Percentiles rank a stretch among this genome's conserved stretches.
These are phyloP conservation scores for Mimas tiliae DNA, from an alignment of 2,888 invertebrate species.

Conservation along the genomic window DNA sequence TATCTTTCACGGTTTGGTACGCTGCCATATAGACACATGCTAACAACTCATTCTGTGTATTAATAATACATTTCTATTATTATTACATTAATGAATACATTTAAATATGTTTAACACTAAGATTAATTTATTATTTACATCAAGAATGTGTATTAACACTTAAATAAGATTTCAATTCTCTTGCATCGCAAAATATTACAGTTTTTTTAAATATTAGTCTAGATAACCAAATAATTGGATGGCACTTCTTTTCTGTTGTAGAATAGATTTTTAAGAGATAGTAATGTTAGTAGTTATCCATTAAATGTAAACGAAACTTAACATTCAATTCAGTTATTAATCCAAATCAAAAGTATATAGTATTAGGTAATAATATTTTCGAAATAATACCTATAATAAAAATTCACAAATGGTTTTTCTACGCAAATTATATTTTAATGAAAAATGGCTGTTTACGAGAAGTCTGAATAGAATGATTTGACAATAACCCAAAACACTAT, in stretches of 20 bases:
- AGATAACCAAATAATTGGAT: constrained; percentile 72
- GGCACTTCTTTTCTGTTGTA: constrained; percentile 71
- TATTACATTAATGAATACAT: constrained; percentile 37
- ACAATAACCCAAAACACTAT: too few species aligned
- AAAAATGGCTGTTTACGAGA: too few species aligned
- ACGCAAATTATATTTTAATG: too few species aligned
- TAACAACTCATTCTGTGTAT: too few species aligned
- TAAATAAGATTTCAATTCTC: constrained; percentile 82
- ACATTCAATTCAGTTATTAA: not conserved
- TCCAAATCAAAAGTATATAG: not conserved
- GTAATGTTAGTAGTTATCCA: constrained; percentile 25
- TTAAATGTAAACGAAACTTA: constrained; percentile 6
- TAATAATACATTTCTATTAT: constrained; percentile 34
- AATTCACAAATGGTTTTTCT: not conserved
- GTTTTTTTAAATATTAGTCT: constrained; percentile 64
- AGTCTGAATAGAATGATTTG: too few species aligned
- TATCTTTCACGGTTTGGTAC: too few species aligned
- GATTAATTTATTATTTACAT: constrained; percentile 54
- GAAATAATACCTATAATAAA: not conserved
- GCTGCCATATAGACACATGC: too few species aligned
- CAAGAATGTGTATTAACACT: constrained; percentile 66
- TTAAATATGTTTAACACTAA: constrained; percentile 36
- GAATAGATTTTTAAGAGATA: constrained; percentile 46
- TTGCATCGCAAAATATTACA: constrained; percentile 82
- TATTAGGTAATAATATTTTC: not conserved